These are phyloP conservation scores for Erynnis tages DNA, from an alignment of 2,888 invertebrate genomes.

Conservation along the genomic window DNA sequence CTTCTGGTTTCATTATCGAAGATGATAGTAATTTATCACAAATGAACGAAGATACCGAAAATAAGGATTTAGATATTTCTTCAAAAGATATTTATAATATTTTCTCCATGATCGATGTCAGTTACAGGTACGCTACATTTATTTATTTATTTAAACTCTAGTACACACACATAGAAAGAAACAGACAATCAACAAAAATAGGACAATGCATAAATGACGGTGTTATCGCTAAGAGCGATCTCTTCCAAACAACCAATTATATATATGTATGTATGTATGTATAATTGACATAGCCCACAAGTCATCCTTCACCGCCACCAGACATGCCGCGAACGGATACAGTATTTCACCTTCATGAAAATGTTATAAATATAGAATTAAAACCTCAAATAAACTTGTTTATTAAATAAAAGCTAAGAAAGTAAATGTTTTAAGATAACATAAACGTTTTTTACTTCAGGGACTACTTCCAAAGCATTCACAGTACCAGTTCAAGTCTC, in stretches of 20 bases:
- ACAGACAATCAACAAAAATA: no score
- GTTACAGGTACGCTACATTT: conserved; percentile 4
- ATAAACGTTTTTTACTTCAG: no score
- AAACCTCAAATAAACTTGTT: no score
- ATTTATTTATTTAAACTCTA: not conserved
- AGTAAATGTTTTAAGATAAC: no score
- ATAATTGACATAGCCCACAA: conserved; percentile 84
- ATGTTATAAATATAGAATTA: not conserved
- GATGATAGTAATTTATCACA: not conserved
- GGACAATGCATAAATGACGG: no score
- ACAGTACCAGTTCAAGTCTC: conserved; percentile 39
- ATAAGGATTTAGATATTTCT: not conserved
- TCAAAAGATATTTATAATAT: conserved; percentile 9
- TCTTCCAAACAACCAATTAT: no score
- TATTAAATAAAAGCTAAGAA: no score
- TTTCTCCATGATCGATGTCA: not conserved
- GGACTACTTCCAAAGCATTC: conserved; percentile 48
- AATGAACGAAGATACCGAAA: not conserved
- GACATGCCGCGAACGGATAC: conserved; percentile 89
- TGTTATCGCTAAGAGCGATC: no score
- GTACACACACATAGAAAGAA: no score
- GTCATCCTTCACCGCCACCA: conserved; percentile 87
- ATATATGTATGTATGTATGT: no score
- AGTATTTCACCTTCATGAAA: conserved; percentile 70
- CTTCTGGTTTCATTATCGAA: conserved; percentile 1